Conservation (phyloP, 2,888 invertebrate genomes). For the Magallana nippona region DNA sequence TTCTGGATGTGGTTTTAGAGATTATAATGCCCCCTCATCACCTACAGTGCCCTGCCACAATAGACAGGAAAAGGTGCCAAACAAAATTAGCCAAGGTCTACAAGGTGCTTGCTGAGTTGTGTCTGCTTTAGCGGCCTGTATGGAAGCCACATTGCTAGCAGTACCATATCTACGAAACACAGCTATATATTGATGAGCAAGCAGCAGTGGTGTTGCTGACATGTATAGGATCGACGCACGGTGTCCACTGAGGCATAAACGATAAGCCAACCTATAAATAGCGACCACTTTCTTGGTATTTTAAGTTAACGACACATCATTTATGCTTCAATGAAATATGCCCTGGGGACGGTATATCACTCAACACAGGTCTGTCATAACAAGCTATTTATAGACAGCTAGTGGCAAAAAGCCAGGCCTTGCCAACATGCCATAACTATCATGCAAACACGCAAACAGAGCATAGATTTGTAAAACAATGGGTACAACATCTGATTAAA, state of each 20-base stretch:
- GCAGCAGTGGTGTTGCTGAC: conserved; percentile 33
- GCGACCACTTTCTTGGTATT: not conserved
- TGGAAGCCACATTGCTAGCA: conserved; percentile 30
- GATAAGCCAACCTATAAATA: conserved; percentile 26
- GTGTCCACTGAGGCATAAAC: conserved; percentile 31
- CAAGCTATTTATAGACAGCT: conserved; percentile 24
- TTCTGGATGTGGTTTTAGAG: conserved; percentile 26
- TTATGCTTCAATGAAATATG: conserved; percentile 21
- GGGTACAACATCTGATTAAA: not conserved
- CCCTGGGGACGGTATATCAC: not conserved
- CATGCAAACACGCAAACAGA: conserved; percentile 14
- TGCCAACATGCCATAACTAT: not conserved
- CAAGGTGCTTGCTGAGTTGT: conserved; percentile 29
- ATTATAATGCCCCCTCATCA: conserved; percentile 19
- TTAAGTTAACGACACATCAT: conserved; percentile 4
- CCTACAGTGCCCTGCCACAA: conserved; percentile 10
- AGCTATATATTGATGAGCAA: conserved; percentile 20
- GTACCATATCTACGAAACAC: conserved; percentile 20
- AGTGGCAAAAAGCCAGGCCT: conserved; percentile 24
- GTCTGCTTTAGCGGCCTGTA: conserved; percentile 30
- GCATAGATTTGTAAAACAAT: conserved; percentile 12
- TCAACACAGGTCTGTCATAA: conserved; percentile 31
- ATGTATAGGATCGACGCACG: conserved; percentile 33
- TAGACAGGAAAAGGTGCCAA: not conserved
- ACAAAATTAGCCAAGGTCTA: conserved; percentile 30